Conservation (phyloP, 2,888 invertebrate genomes). For the Cephus rjabovi region DNA sequence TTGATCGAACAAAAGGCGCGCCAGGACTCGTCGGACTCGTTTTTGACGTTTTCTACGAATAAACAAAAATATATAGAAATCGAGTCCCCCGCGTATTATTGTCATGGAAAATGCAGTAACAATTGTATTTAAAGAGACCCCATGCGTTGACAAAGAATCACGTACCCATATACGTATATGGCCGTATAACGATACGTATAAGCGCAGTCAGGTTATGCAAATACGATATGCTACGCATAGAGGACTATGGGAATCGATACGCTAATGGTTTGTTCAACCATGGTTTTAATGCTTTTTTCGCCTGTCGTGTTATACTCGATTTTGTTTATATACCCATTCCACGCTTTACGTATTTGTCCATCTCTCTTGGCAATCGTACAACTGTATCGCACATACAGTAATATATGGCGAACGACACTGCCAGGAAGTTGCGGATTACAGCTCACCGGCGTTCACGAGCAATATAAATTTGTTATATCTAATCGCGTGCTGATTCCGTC, state of each 20-base stretch:
- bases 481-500: not conserved
- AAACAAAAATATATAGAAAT: not conserved
- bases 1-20: constrained; percentile 19
- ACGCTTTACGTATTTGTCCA: not conserved
- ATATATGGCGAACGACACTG: not conserved
- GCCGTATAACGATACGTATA: not conserved
- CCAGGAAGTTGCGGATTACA: not conserved
- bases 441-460: not conserved
- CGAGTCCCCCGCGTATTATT: not conserved
- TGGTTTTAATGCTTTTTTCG: not conserved
- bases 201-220: not conserved
- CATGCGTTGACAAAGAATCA: not conserved
- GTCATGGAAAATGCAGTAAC: not conserved
- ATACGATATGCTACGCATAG: not conserved
- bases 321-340: not conserved
- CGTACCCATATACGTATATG: not conserved
- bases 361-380: not conserved
- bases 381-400: not conserved
- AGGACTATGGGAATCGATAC: not conserved
- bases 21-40: not conserved
- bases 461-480: not conserved
- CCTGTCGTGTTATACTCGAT: not conserved
- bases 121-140: not conserved
- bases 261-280: not conserved
- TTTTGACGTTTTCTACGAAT: not conserved